Percentiles rank a stretch among this genome's conserved stretches.
These are phyloP conservation scores for Harpalus rubripes DNA, from an alignment of 2,888 invertebrate genomes.

Conservation along the genomic window DNA sequence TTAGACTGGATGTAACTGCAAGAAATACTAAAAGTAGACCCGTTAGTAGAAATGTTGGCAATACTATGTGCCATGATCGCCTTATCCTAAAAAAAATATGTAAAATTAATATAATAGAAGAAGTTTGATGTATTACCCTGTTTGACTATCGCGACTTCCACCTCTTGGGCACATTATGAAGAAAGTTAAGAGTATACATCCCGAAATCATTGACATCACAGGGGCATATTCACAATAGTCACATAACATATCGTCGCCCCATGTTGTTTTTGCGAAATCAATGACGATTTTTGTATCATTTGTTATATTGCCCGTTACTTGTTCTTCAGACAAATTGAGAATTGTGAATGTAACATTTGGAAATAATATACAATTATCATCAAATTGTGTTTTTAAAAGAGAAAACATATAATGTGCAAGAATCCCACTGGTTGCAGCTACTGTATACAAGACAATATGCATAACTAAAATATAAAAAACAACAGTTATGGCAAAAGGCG, in stretches of 20 bases:
- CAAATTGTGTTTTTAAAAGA: conserved; percentile 36
- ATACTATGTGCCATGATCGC: conserved; percentile 72
- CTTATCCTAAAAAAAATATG: conserved; percentile 70
- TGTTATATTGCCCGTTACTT: not conserved
- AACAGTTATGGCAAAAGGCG: not conserved
- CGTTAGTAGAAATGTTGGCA: conserved; percentile 70
- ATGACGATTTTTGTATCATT: conserved; percentile 15
- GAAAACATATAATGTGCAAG: conserved; percentile 32
- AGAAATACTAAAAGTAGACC: conserved; percentile 69
- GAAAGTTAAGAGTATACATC: conserved; percentile 71
- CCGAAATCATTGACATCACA: conserved; percentile 71
- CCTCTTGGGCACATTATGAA: conserved; percentile 72
- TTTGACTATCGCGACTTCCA: conserved; percentile 70
- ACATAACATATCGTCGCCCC: conserved; percentile 70
- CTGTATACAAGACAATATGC: conserved; percentile 36
- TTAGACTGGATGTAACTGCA: conserved; percentile 58
- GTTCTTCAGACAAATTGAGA: not conserved
- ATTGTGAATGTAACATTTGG: conserved; percentile 38
- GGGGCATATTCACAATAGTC: conserved; percentile 71
- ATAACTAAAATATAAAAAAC: conserved; percentile 30
- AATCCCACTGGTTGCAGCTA: conserved; percentile 39
- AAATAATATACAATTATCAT: conserved; percentile 55
- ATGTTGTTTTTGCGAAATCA: conserved; percentile 68
- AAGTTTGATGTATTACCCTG: conserved; percentile 70
- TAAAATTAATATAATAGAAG: conserved; percentile 4